phyloP scores from a whole-genome alignment of 1,140 invertebrate species.

The Ephestia elutella region DNA sequence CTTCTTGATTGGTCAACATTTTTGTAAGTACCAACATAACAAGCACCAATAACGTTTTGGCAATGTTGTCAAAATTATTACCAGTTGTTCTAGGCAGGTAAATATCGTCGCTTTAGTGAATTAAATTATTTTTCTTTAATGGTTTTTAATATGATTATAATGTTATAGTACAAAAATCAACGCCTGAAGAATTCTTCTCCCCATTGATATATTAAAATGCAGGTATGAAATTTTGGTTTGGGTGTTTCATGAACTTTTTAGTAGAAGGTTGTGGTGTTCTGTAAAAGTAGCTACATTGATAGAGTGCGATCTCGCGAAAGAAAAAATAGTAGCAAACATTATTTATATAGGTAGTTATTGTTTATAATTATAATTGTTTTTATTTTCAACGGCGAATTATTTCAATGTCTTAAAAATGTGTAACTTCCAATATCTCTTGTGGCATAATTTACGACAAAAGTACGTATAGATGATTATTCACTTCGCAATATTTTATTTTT shows the following conservation, averaged over 20 bases:
- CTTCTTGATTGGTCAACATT: conserved; percentile 47
- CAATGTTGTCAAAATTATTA: conserved; percentile 71
- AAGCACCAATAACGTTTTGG: conserved; percentile 49
- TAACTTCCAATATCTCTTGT: background rate
- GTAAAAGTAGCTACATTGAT: conserved; percentile 72
- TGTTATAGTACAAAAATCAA: conserved; percentile 39
- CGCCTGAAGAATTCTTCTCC: conserved; percentile 37
- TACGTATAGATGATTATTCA: conserved; percentile 49
- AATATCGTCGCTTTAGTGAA: conserved; percentile 67
- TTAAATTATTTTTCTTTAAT: conserved; percentile 69
- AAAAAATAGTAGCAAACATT: conserved; percentile 45
- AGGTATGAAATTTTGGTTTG: conserved; percentile 43
- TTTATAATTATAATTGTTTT: background rate
- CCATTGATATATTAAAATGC: conserved; percentile 38
- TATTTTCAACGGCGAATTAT: background rate
- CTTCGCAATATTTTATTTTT: conserved; percentile 66
- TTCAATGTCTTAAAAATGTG: background rate
- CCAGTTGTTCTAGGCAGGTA: conserved; percentile 69
- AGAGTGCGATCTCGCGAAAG: conserved; percentile 67
- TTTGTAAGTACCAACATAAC: conserved; percentile 62
- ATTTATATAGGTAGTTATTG: conserved; percentile 3
- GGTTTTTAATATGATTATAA: conserved; percentile 51
- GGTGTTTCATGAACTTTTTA: conserved; percentile 68
- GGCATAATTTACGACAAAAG: conserved; percentile 6
- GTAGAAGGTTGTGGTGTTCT: conserved; percentile 64